These are phyloP conservation scores for Cettia cetti DNA, from an alignment of 2,113 vertebrate species.

Conservation along the genomic window DNA sequence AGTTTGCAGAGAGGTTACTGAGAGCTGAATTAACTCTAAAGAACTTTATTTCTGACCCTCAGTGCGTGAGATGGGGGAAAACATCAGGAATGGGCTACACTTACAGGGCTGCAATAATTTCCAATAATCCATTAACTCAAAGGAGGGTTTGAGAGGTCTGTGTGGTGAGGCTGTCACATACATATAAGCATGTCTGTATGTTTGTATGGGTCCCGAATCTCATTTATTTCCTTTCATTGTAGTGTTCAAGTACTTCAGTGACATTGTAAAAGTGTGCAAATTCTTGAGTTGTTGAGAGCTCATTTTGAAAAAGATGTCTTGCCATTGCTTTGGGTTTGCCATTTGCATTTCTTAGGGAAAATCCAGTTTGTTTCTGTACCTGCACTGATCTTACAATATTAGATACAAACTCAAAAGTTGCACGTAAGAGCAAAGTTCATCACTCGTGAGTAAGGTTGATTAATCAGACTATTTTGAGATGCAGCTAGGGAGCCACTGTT, in stretches of 20 bases:
- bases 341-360: background rate
- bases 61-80: background rate
- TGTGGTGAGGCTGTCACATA: background rate
- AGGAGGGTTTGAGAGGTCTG: background rate
- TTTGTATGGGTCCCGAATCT: background rate
- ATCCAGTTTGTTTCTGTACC: background rate
- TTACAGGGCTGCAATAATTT: background rate
- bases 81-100: background rate
- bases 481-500: background rate
- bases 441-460: background rate
- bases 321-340: background rate
- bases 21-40: background rate
- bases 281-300: background rate
- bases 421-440: background rate
- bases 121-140: background rate
- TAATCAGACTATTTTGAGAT: slow-evolving; percentile 17
- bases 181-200: no score
- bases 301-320: background rate
- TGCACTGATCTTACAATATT: background rate
- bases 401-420: background rate
- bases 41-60: background rate
- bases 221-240: background rate
- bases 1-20: background rate
- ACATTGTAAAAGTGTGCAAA: background rate
- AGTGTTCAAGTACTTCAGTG: fast-evolving